A percentile compares a stretch with the other conserved stretches of the same genome.
These are phyloP conservation scores for Nipponia nippon DNA, from an alignment of 2,113 vertebrate genomes.

Conservation along the genomic window DNA sequence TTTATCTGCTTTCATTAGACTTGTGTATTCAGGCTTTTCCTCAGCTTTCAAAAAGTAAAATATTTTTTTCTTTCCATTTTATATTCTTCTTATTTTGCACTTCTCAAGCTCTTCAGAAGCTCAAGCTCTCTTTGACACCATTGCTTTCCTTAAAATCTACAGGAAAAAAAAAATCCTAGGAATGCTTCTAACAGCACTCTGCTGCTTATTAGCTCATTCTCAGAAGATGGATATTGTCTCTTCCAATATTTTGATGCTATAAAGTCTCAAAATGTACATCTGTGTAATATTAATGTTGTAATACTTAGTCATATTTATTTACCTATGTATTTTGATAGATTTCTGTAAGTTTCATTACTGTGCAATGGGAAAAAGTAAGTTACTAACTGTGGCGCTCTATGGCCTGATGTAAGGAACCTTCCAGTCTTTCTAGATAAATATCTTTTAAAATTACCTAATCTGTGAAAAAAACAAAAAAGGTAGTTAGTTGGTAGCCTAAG, in stretches of 20 bases:
- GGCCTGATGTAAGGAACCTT: background rate
- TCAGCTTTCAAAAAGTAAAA: background rate
- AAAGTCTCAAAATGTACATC: background rate
- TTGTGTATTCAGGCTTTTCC: background rate
- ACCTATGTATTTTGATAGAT: background rate
- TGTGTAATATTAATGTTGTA: background rate
- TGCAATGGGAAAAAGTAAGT: background rate
- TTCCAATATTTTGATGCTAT: background rate
- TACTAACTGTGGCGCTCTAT: background rate
- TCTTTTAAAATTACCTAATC: background rate
- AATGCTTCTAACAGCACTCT: background rate
- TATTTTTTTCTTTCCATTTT: background rate
- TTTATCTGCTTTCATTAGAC: constrained; percentile 26
- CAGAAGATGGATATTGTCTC: background rate
- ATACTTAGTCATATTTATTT: background rate
- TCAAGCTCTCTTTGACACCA: background rate
- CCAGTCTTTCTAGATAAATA: background rate
- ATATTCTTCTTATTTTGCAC: background rate
- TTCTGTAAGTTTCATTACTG: background rate
- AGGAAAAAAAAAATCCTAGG: background rate
- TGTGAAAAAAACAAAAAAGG: background rate
- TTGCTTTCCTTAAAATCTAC: constrained; percentile 15
- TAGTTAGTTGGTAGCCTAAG: background rate
- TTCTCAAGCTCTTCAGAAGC: background rate
- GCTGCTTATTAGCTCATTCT: constrained; percentile 33